Percentiles rank a stretch among this genome's conserved stretches.
phyloP scores from a whole-genome alignment of 2,797 vertebrate species.

The Oophaga sylvatica region DNA sequence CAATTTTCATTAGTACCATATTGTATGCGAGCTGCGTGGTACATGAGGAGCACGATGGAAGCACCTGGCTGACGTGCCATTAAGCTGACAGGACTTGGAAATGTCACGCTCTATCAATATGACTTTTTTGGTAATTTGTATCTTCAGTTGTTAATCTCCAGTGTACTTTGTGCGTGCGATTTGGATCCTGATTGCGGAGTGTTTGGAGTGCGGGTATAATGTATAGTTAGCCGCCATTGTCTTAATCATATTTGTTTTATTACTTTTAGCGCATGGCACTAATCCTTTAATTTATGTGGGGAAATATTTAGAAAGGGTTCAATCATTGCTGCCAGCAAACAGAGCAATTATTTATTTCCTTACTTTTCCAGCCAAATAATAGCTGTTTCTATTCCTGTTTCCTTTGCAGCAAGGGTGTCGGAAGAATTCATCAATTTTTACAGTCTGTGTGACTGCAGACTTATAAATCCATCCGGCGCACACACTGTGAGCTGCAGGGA shows the following conservation, averaged over 20 bases:
- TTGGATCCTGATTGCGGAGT: neutral
- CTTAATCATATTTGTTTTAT: constrained; percentile 37
- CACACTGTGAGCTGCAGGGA: no score
- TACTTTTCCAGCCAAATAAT: constrained; percentile 16
- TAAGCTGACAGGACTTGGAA: constrained; percentile 8
- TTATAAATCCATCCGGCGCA: no score
- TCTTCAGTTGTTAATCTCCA: constrained; percentile 26
- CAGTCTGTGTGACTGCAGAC: no score
- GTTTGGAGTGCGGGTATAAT: neutral
- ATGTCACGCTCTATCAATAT: constrained; percentile 49
- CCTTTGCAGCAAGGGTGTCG: neutral
- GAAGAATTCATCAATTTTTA: neutral
- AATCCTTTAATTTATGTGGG: constrained; percentile 43
- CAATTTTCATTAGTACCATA: constrained; percentile 26
- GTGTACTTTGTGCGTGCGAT: constrained; percentile 11
- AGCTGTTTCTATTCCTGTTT: constrained; percentile 8
- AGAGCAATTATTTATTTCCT: constrained; percentile 27
- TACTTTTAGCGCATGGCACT: neutral
- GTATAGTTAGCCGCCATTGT: constrained; percentile 48
- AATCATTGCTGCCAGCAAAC: constrained; percentile 11
- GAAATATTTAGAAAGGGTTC: constrained; percentile 45
- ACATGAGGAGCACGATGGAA: constrained; percentile 4
- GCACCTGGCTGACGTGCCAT: neutral
- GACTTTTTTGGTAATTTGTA: neutral
- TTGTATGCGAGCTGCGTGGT: neutral